Evolutionary conservation across 23 tunicate species (phyloP), one percentile per base, ranked within the genome.

Genomic region (Aplidium turbinatum): DNA sequence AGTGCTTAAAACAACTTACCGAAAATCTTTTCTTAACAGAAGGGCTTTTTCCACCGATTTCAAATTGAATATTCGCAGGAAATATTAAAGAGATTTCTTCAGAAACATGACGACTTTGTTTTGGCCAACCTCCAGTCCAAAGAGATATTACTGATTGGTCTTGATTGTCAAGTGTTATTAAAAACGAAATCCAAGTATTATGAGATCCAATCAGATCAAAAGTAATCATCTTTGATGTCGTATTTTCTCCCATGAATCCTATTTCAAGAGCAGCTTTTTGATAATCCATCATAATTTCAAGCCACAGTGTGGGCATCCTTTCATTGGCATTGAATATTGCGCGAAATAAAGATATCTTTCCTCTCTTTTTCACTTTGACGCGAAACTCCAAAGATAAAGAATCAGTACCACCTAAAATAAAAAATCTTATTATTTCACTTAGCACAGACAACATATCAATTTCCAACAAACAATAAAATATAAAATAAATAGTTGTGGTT

Each of bases 351-450:
- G 76, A 70, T 3, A 47, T 22, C 27, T 47, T 47, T 3, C 38
- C 35, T 11, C 47, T 13, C 47, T 70, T 70, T 22, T 70, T 70
- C 28, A 70, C 38, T 70, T 70, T 70, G 36, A 70, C 20, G 3
- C 58, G 76, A 47, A 70, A 70, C 26, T 70, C 58, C 3, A 47
- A 7, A 5, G 76, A 70, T 47, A 70, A 47, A 4, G 58, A 26
- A 7, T 28, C 16, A 4, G 19, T 22, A 21, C 47, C 3, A 32
- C 25, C 76, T 70, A 58, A 70, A 70, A 55, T 55, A 13, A 18
- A 55, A 70, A 35, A 65, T 5, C 19, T 6, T 24, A 28, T 11
- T 29, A 31, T n/a, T n/a, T n/a, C n/a, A n/a, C n/a, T n/a, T n/a
- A n/a, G n/a, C n/a, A n/a, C n/a, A n/a, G n/a, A 42, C 11, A 42